These are phyloP conservation scores for Malaclemys terrapin DNA, from an alignment of 2,113 vertebrate genomes.

Conservation along the genomic window DNA sequence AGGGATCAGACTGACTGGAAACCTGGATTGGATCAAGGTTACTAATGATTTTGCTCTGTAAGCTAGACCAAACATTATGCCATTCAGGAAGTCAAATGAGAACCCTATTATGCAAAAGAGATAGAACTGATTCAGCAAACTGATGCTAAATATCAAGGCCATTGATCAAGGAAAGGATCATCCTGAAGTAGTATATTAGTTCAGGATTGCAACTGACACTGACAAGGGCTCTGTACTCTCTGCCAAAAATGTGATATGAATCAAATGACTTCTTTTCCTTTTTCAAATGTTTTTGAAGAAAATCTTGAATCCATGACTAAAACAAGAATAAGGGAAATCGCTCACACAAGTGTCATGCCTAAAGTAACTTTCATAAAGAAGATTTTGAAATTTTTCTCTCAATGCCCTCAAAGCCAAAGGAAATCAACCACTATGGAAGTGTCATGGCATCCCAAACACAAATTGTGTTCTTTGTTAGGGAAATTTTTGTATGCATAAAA, in stretches of 20 bases:
- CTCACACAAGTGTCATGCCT: neutral
- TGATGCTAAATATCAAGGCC: neutral
- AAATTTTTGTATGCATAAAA: neutral
- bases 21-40: neutral
- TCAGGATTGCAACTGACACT: neutral
- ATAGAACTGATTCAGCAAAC: neutral
- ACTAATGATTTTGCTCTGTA: neutral
- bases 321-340: neutral
- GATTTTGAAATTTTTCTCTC: neutral
- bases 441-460: neutral
- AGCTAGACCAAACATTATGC: neutral
- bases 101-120: neutral
- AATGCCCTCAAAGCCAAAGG: neutral
- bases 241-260: neutral
- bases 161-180: neutral
- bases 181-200: neutral
- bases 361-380: neutral
- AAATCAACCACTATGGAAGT: neutral
- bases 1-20: neutral
- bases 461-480: neutral
- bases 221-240: neutral
- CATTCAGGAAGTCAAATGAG: neutral
- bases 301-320: neutral
- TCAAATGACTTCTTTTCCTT: neutral
- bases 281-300: neutral